Conservation (phyloP, 2,888 invertebrate genomes). For the Coecobrya sp. region DNA sequence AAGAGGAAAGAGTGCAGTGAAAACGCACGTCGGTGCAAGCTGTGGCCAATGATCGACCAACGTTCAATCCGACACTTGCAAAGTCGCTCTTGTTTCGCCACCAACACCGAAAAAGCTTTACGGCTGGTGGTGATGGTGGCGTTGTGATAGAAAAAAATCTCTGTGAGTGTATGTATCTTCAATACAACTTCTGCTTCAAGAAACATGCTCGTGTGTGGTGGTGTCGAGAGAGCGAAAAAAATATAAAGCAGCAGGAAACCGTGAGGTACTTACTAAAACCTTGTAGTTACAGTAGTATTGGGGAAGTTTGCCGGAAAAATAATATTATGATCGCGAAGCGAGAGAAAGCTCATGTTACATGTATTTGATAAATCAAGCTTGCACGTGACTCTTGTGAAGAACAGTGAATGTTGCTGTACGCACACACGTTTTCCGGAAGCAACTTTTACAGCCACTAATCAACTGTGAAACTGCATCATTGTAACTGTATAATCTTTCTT, state of each 20-base stretch:
- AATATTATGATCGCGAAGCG: constrained; percentile 69
- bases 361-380: constrained; percentile 70
- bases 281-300: neutral
- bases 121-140: constrained; percentile 11
- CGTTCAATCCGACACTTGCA: constrained; percentile 73
- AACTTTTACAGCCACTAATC: constrained; percentile 80
- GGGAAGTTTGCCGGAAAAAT: constrained; percentile 59
- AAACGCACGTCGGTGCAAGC: constrained; percentile 79
- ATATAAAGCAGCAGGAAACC: neutral
- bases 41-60: constrained; percentile 81
- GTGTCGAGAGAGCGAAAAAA: constrained; percentile 6
- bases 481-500: neutral
- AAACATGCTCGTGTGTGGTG: neutral
- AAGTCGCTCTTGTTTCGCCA: constrained; percentile 27
- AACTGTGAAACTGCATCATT: constrained; percentile 78
- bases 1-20: constrained; percentile 46
- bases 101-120: constrained; percentile 24
- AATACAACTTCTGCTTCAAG: neutral
- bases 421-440: constrained; percentile 80
- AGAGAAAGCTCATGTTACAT: constrained; percentile 66
- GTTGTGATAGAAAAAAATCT: constrained; percentile 49
- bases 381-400: constrained; percentile 76
- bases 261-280: constrained; percentile 7
- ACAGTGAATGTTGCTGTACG: constrained; percentile 60
- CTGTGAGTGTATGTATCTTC: constrained; percentile 17